Evolutionary conservation across 1,140 invertebrate species (phyloP).

Genomic region (Formica selysi): DNA sequence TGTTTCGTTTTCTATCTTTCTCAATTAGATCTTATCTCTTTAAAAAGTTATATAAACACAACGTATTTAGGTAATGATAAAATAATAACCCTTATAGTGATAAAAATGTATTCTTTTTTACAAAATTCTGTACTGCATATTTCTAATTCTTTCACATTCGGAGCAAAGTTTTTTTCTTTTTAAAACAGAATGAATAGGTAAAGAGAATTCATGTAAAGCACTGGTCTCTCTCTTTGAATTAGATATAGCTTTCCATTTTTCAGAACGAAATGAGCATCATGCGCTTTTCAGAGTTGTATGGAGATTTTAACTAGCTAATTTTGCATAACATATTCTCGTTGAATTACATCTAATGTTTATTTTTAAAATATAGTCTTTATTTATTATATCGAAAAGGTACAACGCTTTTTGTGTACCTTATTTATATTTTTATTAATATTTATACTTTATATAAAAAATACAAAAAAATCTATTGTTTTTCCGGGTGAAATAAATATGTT

Average conservation of each 20-base stretch:
- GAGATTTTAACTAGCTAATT: constrained; percentile 25
- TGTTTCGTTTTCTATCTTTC: not conserved
- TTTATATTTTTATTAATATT: too few relatives aligned
- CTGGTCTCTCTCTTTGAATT: constrained; percentile 10
- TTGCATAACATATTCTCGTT: not conserved
- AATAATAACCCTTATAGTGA: not conserved
- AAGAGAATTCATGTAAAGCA: not conserved
- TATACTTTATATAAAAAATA: too few relatives aligned
- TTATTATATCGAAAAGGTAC: not conserved
- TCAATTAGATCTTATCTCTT: not conserved
- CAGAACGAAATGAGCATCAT: not conserved
- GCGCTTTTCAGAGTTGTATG: not conserved
- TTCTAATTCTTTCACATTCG: not conserved
- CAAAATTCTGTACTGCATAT: not conserved
- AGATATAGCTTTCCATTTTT: constrained; percentile 15
- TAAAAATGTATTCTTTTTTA: not conserved
- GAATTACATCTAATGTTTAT: not conserved
- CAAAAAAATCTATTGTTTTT: not conserved
- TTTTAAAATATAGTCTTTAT: constrained; percentile 2
- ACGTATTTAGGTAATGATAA: too few relatives aligned
- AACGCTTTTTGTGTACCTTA: too few relatives aligned
- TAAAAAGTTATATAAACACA: not conserved
- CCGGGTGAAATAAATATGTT: not conserved
- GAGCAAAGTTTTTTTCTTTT: constrained; percentile 16
- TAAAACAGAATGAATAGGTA: constrained; percentile 6